A percentile compares a stretch with the other conserved stretches of the same genome.
These are phyloP conservation scores for Ceyx melanurus DNA, from an alignment of 2,113 vertebrate genomes.

Conservation along the genomic window DNA sequence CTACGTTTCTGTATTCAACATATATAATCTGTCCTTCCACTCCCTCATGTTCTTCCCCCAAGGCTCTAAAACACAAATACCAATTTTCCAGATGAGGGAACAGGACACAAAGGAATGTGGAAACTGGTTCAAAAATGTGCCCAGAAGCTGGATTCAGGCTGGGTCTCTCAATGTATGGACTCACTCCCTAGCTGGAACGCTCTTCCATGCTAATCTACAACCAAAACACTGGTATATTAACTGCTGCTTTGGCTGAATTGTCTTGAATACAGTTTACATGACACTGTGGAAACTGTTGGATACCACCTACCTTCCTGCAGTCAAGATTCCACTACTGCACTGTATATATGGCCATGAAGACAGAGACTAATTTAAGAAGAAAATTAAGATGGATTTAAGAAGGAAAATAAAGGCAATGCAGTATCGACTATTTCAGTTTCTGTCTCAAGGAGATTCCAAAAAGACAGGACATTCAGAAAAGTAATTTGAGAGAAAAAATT, in stretches of 20 bases:
- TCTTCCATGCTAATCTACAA: slow-evolving; percentile 23
- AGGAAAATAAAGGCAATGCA: not conserved
- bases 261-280: not conserved
- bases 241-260: slow-evolving; percentile 13
- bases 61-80: slow-evolving; percentile 12
- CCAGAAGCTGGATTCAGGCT: not conserved
- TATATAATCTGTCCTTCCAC: not conserved
- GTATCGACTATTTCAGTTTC: not conserved
- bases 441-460: not conserved
- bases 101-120: not conserved
- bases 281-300: not conserved
- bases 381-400: not conserved
- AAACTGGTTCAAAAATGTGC: slow-evolving; percentile 39
- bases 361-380: not conserved
- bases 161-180: not conserved
- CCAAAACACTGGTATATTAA: slow-evolving; percentile 19
- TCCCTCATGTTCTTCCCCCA: not conserved
- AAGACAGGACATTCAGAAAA: not conserved
- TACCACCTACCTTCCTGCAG: not conserved
- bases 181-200: not conserved
- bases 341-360: not conserved
- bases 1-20: not conserved
- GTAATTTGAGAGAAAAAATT: not conserved
- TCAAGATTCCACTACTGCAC: not conserved
- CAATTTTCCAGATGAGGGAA: slow-evolving; percentile 35